Evolutionary conservation across 2,113 vertebrate species (phyloP).

Genomic region (Conger conger): DNA sequence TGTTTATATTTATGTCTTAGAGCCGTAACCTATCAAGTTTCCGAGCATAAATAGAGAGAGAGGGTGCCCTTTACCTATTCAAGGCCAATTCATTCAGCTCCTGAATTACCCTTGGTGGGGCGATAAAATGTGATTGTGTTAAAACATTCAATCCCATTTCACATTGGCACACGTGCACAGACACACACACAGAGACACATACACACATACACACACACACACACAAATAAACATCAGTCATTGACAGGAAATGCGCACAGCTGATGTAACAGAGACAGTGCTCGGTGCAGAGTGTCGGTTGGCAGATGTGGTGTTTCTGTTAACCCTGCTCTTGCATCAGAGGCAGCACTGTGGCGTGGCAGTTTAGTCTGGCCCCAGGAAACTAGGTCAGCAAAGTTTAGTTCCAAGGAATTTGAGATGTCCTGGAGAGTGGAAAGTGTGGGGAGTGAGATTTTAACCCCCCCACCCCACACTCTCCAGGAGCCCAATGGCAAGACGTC

Average conservation of each 20-base stretch:
- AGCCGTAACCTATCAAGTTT: background rate
- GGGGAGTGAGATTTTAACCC: background rate
- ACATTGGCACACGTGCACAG: background rate
- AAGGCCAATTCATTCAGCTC: background rate
- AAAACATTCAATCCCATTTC: background rate
- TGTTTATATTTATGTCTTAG: background rate
- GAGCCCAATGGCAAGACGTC: constrained; percentile 16
- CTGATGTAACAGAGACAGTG: background rate
- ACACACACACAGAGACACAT: constrained; percentile 11
- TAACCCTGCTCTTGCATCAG: background rate
- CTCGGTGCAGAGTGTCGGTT: constrained; percentile 8
- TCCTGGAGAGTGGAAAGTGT: background rate
- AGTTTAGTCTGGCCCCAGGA: constrained; percentile 14
- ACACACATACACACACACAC: constrained; percentile 19
- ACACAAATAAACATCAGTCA: background rate
- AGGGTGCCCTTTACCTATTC: background rate
- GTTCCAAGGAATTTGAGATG: constrained; percentile 8
- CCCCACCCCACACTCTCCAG: background rate
- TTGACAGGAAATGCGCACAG: background rate
- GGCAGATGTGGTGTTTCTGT: background rate
- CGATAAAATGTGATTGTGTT: background rate
- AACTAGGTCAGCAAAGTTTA: constrained; percentile 27
- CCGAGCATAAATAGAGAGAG: background rate
- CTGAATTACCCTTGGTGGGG: no score
- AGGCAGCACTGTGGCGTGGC: background rate